Evolutionary conservation across 1,140 invertebrate species (phyloP).

Genomic region (Drosophila bocqueti): DNA sequence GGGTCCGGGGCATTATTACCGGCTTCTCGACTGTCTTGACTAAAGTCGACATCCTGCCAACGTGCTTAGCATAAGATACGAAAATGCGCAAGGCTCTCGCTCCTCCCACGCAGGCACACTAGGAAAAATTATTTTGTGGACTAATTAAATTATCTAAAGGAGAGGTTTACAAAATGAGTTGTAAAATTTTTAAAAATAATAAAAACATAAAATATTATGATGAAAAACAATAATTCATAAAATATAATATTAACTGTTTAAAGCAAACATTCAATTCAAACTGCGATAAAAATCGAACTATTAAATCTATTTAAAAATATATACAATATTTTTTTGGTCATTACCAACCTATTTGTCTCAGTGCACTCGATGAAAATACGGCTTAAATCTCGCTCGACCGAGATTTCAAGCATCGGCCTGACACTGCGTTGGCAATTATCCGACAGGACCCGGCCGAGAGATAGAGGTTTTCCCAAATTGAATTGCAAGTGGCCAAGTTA

Average conservation of each 20-base stretch:
- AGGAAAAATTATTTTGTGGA: neutral
- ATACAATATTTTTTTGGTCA: neutral
- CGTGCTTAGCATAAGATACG: conserved; percentile 71
- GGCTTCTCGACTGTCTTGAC: conserved; percentile 37
- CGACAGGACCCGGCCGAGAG: conserved; percentile 25
- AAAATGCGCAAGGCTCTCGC: conserved; percentile 47
- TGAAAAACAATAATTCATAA: neutral
- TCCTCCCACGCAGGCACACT: neutral
- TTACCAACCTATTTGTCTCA: neutral
- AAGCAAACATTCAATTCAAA: neutral
- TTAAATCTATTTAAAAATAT: neutral
- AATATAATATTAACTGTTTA: too few relatives aligned
- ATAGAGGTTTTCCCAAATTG: conserved; percentile 51
- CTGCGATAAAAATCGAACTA: neutral
- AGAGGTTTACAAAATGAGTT: neutral
- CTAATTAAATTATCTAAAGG: neutral
- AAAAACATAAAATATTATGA: too few relatives aligned
- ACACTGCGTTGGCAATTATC: conserved; percentile 38
- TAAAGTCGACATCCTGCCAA: conserved; percentile 54
- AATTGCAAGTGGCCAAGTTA: conserved; percentile 68
- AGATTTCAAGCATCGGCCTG: conserved; percentile 37
- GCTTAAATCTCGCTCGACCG: conserved; percentile 17
- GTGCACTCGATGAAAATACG: conserved; percentile 20
- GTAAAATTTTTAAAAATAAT: neutral
- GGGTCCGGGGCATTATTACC: conserved; percentile 47